Percentiles rank a stretch among this genome's conserved stretches.
Conservation (phyloP, 2,888 invertebrate genomes). For the Drosophila subsilvestris region DNA sequence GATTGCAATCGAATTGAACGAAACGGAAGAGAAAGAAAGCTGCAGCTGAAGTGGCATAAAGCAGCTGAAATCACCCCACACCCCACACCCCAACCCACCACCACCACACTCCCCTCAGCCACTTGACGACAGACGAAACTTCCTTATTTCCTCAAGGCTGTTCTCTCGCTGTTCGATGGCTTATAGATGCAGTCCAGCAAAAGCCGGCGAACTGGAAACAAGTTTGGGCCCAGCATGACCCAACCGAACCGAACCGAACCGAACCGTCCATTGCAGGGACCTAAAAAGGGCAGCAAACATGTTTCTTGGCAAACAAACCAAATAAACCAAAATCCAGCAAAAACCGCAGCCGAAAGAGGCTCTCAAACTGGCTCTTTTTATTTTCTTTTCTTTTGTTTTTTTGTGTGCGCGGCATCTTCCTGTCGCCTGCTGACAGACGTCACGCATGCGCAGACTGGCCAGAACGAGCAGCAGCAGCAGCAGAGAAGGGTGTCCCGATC, state of each 20-base stretch:
- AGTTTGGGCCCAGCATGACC: conserved; percentile 68
- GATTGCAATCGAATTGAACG: conserved; percentile 38
- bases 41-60: conserved; percentile 56
- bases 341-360: conserved; percentile 21
- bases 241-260: conserved; percentile 58
- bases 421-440: conserved; percentile 56
- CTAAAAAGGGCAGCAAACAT: conserved; percentile 67
- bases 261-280: conserved; percentile 37
- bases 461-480: conserved; percentile 9
- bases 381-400: background rate
- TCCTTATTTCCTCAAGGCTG: conserved; percentile 75
- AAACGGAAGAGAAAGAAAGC: conserved; percentile 39
- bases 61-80: conserved; percentile 62
- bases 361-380: conserved; percentile 24
- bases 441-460: conserved; percentile 63
- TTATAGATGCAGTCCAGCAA: conserved; percentile 44
- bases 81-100: too few relatives aligned
- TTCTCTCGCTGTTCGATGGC: conserved; percentile 20
- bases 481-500: conserved; percentile 3
- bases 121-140: conserved; percentile 50
- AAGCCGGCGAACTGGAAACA: conserved; percentile 43
- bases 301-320: conserved; percentile 53
- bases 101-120: conserved; percentile 16
- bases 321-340: conserved; percentile 8
- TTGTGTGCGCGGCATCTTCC: conserved; percentile 50